A percentile compares a stretch with the other conserved stretches of the same genome.
These are phyloP conservation scores for Ectropis crepuscularia DNA, from an alignment of 2,888 invertebrate genomes.

Conservation along the genomic window DNA sequence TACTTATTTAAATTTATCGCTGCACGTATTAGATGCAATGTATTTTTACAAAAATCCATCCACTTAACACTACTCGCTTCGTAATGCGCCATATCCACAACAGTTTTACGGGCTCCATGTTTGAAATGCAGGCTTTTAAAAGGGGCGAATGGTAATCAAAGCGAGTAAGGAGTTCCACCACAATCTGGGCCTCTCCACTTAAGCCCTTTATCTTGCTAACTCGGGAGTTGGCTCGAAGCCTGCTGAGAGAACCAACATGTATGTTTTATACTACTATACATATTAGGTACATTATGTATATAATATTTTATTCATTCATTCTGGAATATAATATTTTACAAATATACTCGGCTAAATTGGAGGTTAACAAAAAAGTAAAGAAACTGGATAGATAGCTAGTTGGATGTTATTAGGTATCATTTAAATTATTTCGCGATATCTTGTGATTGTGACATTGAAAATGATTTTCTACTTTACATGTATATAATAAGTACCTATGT, in stretches of 20 bases:
- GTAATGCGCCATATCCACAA: conserved; percentile 50
- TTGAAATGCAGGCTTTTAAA: conserved; percentile 61
- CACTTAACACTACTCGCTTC: conserved; percentile 7
- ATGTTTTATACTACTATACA: neutral
- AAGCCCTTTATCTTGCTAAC: conserved; percentile 58
- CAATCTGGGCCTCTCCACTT: conserved; percentile 66
- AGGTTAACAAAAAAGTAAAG: no score
- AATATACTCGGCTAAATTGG: no score
- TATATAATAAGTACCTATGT: no score
- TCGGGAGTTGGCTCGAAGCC: conserved; percentile 24
- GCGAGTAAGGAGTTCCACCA: conserved; percentile 63
- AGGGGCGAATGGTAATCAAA: conserved; percentile 76
- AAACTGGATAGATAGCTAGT: no score
- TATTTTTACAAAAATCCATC: no score
- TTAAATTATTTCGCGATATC: neutral
- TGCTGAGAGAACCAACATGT: conserved; percentile 9
- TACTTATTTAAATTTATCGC: no score
- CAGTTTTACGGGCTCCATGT: conserved; percentile 48
- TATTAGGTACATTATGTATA: no score
- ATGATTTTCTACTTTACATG: neutral
- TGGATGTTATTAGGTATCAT: no score
- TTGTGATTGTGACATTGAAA: neutral
- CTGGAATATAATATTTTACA: no score
- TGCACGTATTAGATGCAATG: no score
- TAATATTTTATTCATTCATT: no score